Percentiles rank a stretch among this genome's conserved stretches.
Conservation (phyloP, 2,113 vertebrate genomes). For the Crotalus tigris region DNA sequence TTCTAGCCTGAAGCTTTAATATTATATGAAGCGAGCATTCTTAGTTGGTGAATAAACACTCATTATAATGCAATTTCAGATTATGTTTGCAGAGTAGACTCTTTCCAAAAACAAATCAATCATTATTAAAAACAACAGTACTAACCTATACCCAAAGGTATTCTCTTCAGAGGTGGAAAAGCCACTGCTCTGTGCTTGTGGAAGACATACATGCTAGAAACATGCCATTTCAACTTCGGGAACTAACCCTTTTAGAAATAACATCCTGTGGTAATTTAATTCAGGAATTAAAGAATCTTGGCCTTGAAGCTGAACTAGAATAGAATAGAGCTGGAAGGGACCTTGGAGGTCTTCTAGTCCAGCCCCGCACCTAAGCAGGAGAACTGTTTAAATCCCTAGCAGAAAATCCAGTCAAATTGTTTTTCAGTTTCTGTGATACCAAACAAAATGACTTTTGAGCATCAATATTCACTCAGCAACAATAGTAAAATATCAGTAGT, state of each 20-base stretch:
- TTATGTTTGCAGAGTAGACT: neutral
- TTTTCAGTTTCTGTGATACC: neutral
- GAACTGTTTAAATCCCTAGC: neutral
- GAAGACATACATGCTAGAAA: neutral
- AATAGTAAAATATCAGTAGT: neutral
- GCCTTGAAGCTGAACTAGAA: neutral
- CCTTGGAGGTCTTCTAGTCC: too few relatives aligned
- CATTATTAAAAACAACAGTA: neutral
- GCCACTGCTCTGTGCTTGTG: neutral
- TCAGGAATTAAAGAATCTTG: neutral
- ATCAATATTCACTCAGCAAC: neutral
- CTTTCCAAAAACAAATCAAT: neutral
- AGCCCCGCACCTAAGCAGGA: too few relatives aligned
- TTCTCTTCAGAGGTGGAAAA: neutral
- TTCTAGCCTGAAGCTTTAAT: neutral
- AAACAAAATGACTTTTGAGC: neutral
- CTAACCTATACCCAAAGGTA: neutral
- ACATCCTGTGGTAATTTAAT: neutral
- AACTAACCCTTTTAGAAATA: neutral
- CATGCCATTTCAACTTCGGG: neutral
- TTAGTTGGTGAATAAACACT: neutral
- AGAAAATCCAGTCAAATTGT: neutral
- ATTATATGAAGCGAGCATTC: neutral
- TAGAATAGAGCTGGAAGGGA: too few relatives aligned
- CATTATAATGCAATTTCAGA: neutral